Percentiles rank a stretch among this genome's conserved stretches.
phyloP scores from a whole-genome alignment of 2,888 invertebrate genomes.

The Campoplex nolae region DNA sequence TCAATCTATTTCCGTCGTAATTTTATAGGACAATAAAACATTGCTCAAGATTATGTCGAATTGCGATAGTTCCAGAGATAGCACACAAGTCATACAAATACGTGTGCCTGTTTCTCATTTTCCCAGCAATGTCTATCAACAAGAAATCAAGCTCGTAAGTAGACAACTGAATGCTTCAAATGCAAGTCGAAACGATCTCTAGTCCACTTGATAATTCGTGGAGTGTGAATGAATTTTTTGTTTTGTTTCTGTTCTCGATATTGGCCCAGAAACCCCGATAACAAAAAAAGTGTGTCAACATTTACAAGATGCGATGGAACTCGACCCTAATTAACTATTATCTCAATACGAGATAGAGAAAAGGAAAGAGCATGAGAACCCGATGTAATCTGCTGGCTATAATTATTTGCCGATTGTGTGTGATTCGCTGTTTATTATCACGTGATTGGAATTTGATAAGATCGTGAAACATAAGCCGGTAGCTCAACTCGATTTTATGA shows the following conservation, averaged over 20 bases:
- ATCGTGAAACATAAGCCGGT: background rate
- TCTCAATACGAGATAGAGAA: background rate
- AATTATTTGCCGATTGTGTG: background rate
- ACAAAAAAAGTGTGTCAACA: background rate
- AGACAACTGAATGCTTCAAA: too few species aligned
- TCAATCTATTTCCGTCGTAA: too few species aligned
- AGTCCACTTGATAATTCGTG: too few species aligned
- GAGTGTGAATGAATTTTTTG: too few species aligned
- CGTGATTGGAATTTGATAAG: slow-evolving; percentile 7
- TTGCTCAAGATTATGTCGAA: too few species aligned
- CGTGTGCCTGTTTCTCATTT: too few species aligned
- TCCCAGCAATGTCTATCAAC: too few species aligned
- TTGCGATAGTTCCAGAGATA: too few species aligned
- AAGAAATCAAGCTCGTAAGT: too few species aligned
- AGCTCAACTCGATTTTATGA: background rate
- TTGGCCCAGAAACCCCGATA: background rate
- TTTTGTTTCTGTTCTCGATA: background rate
- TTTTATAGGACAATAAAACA: too few species aligned
- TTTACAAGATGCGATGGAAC: background rate
- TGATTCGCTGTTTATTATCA: background rate
- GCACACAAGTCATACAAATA: too few species aligned
- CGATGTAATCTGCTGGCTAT: background rate
- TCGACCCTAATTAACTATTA: background rate
- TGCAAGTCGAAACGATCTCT: too few species aligned
- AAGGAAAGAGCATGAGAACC: background rate